Base-by-base conservation (phyloP, 1,140 invertebrate genomes). In the Lasioglossum baleicum region DNA sequence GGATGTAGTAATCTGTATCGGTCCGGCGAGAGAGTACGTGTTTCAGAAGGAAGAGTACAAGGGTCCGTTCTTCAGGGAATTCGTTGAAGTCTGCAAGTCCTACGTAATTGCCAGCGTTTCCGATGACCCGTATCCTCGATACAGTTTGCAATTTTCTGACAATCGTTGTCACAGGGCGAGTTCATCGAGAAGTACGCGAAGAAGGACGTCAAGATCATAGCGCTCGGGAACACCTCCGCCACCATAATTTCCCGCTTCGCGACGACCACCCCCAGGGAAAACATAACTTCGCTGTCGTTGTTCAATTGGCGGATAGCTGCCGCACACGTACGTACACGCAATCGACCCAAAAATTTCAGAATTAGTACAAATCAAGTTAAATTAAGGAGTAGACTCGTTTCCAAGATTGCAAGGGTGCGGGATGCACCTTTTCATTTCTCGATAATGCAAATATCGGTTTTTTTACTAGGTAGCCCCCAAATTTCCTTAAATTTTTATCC, bases 141-240 rank as follows among this genome's bases (percentile, higher is more conserved):
- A 22, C 2, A 35, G 35, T 13, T 48, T 35, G 20, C 42, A 42
- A n/a, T 31, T 26, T 15, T 35, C 7, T 53, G 7, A 53, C 13
- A 53, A 20, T 20, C 51, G 3, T 20, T 5, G 20, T 0, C 26
- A 15, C 8, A 88, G 86, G 86, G 82, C 6, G 56, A 76, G 56
- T 22, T n/a, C 7, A 83, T 88, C 60, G 78, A 86, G 13, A 64
- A 15, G 0, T 86, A 81, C 60, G 82, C 78, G 4, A 84, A 88
- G n/a, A 84, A 42, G 26, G n/a, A 76, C 8, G 86, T 73, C 0
- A 84, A 53, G 22, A 61, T 88, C 2, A 81, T 88, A 8, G 80
- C 71, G 20, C 22, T 86, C 0, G 81, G 79, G 22, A 81, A 69
- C 40, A 82, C 72, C 0, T 63, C 71, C 15, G 84, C 84, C 0